Conservation (phyloP, 2,888 invertebrate species). For the Esperia sulphurella region DNA sequence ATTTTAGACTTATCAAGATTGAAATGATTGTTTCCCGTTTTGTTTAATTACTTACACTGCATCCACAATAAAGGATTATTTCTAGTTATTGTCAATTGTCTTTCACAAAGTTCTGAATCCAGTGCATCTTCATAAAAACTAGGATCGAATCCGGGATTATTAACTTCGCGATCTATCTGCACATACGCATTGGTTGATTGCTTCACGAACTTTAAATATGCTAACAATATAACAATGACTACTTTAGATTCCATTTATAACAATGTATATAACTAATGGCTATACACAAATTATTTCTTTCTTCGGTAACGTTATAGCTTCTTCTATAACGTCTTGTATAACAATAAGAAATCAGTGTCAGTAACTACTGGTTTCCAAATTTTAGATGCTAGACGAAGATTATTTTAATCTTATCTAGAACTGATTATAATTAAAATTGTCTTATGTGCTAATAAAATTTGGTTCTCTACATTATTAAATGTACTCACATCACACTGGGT, state of each 20-base stretch:
- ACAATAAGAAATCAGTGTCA: not conserved
- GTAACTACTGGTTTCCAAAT: too few relatives aligned
- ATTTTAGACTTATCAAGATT: too few relatives aligned
- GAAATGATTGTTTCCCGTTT: not conserved
- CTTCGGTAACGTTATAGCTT: not conserved
- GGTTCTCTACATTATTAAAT: too few relatives aligned
- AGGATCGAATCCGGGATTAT: conserved; percentile 12
- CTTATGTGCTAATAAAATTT: too few relatives aligned
- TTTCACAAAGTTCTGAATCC: conserved; percentile 15
- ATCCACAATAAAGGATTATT: not conserved
- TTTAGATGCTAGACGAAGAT: too few relatives aligned
- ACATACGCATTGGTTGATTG: not conserved
- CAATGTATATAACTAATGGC: too few relatives aligned
- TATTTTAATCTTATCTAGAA: too few relatives aligned
- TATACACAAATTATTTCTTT: too few relatives aligned
- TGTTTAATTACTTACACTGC: conserved; percentile 6
- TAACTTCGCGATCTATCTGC: conserved; percentile 1
- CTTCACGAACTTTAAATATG: not conserved
- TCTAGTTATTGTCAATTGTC: conserved; percentile 7
- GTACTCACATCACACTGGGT: too few relatives aligned
- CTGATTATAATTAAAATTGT: too few relatives aligned
- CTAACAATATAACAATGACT: not conserved
- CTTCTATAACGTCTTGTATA: not conserved
- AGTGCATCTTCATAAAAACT: conserved; percentile 16
- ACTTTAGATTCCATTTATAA: not conserved